Evolutionary conservation across 2,113 vertebrate genomes (phyloP).

Genomic region (Onychostruthus taczanowskii): DNA sequence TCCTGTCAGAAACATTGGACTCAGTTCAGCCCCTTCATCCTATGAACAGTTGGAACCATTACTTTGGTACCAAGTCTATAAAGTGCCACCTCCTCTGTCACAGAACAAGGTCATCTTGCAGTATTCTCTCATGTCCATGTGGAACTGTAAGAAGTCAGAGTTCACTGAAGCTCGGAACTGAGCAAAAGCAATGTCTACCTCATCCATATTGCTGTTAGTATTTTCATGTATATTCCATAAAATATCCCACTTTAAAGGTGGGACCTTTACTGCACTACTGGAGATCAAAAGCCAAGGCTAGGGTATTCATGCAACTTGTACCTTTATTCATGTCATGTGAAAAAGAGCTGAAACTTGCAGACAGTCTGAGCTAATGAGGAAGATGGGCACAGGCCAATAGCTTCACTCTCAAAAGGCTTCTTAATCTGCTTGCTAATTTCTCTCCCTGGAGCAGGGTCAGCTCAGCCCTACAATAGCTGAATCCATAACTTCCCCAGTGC

Average conservation of each 20-base stretch:
- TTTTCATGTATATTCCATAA: neutral
- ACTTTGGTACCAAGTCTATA: neutral
- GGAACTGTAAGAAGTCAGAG: neutral
- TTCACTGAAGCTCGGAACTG: neutral
- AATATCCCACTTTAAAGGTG: neutral
- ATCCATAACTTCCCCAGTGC: neutral
- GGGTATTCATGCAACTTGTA: neutral
- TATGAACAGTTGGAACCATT: neutral
- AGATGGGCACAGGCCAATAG: neutral
- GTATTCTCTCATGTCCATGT: neutral
- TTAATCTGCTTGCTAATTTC: neutral
- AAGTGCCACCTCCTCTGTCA: neutral
- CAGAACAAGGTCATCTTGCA: fast-evolving
- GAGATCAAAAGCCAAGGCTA: neutral
- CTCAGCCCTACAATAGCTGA: neutral
- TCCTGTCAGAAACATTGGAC: neutral
- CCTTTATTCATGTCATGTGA: neutral
- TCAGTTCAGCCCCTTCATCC: neutral
- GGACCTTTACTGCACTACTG: neutral
- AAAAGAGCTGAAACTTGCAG: neutral
- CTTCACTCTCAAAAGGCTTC: neutral
- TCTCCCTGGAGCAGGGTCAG: neutral
- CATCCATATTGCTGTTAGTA: neutral
- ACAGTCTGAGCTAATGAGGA: neutral
- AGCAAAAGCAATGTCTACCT: neutral